Conservation (phyloP, 2,797 vertebrate species). For the Sebastes minor region DNA sequence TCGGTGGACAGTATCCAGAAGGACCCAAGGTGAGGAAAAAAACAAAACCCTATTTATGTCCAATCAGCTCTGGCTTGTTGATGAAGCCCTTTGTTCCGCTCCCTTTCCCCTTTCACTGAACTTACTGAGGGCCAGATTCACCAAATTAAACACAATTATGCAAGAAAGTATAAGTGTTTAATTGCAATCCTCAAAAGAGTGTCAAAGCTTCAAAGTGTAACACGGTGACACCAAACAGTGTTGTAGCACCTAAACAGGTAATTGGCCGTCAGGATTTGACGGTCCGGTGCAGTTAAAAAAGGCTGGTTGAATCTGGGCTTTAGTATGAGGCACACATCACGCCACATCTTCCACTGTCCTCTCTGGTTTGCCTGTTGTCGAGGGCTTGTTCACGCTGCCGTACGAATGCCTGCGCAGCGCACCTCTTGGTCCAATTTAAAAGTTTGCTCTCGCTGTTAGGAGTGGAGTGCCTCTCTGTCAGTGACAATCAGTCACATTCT, state of each 20-base stretch:
- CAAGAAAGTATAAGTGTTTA: neutral
- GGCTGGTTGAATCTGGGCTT: constrained; percentile 76
- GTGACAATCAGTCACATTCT: constrained; percentile 36
- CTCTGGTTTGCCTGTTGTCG: constrained; percentile 48
- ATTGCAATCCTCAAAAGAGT: constrained; percentile 4
- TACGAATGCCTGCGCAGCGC: constrained; percentile 51
- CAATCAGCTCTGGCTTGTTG: constrained; percentile 42
- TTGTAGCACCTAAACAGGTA: constrained; percentile 16
- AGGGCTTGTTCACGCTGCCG: constrained; percentile 56
- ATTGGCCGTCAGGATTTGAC: constrained; percentile 44
- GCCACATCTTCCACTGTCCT: constrained; percentile 71
- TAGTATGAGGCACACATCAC: constrained; percentile 72
- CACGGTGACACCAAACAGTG: constrained; percentile 16
- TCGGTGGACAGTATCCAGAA: constrained; percentile 99
- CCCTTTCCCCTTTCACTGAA: constrained; percentile 62
- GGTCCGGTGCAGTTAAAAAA: constrained; percentile 15
- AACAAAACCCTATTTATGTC: neutral
- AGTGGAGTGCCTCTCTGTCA: constrained; percentile 35
- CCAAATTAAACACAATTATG: constrained; percentile 17
- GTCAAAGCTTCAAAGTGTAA: constrained; percentile 14
- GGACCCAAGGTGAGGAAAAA: constrained; percentile 94
- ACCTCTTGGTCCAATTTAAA: constrained; percentile 47
- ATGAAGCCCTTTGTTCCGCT: constrained; percentile 55
- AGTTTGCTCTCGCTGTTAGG: constrained; percentile 31
- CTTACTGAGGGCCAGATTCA: constrained; percentile 79